A percentile compares a stretch with the other conserved stretches of the same genome.
phyloP scores from a whole-genome alignment of 2,113 vertebrate species.

The Mellivora capensis region DNA sequence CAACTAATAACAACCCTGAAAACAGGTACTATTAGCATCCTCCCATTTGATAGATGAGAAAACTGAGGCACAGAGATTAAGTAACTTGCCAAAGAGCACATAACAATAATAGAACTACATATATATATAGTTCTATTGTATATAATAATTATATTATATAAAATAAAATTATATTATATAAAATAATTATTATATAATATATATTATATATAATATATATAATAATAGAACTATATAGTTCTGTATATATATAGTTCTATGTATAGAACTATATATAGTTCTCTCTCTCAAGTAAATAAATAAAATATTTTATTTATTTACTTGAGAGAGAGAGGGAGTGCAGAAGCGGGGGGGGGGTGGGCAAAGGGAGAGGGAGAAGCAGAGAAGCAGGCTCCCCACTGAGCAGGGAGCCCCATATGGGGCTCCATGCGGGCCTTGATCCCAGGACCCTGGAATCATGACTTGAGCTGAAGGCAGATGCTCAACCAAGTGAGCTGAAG shows the following conservation, averaged over 20 bases:
- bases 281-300: too few relatives aligned
- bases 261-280: too few relatives aligned
- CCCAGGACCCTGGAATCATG: not conserved
- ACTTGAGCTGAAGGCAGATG: not conserved
- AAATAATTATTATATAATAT: too few relatives aligned
- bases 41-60: conserved; percentile 7
- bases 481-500: not conserved
- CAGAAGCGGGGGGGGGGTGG: too few relatives aligned
- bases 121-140: too few relatives aligned
- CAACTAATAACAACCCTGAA: not conserved
- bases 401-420: not conserved
- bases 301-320: not conserved
- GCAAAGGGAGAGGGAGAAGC: not conserved
- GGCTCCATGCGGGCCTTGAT: not conserved
- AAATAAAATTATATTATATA: too few relatives aligned
- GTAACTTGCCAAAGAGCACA: not conserved
- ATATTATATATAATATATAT: too few relatives aligned
- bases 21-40: not conserved
- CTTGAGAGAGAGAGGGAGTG: not conserved
- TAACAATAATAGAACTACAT: not conserved
- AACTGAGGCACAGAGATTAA: not conserved
- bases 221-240: too few relatives aligned
- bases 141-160: too few relatives aligned
- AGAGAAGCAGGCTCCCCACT: not conserved
- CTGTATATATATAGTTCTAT: too few relatives aligned